Evolutionary conservation across 2,113 vertebrate genomes (phyloP), one percentile per base, ranked within the genome.

Genomic region (Columba livia): DNA sequence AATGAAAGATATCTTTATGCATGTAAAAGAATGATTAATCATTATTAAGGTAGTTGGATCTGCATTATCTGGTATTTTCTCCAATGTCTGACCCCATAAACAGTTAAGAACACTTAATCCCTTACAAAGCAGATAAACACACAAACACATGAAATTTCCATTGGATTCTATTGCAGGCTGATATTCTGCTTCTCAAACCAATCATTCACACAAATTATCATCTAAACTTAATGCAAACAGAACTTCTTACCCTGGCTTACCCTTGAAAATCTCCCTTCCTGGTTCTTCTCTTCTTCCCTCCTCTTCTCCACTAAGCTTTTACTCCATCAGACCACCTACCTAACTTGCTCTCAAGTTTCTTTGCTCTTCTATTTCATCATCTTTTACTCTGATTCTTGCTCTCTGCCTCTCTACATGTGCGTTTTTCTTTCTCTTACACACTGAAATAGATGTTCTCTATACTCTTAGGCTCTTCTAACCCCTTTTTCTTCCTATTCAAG

Each of bases 401-500:
- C 29, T 57, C 32, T 4, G 38, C 6, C n/a, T 82, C 24, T 42
- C 24, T 28, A 10, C 7, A 29, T 0, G 2, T 14, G 5, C 2
- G 3, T 69, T 84, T 86, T 87, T 78, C 16, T 81, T 62, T 62
- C 10, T 70, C 16, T 34, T 44, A 56, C 34, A 79, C 67, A 38
- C 16, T 82, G 71, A 34, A 61, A 40, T 18, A 71, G 6, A 47
- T 26, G 0, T 53, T 85, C 74, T 26, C 29, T 9, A 18, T 44
- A 11, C 19, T 17, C 1, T 29, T 44, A 44, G 16, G 13, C 12
- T 65, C 6, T 88, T 92, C 29, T 48, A 11, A 4, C 2, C 14
- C 15, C 4, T 53, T 85, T 70, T 81, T 38, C 42, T 78, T 51
- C 47, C 47, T 79, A 48, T 38, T 21, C 13, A 80, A 62, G 5